A percentile compares a stretch with the other conserved stretches of the same genome.
These are phyloP conservation scores for Nephrotoma appendiculata DNA, from an alignment of 2,888 invertebrate genomes.

Conservation along the genomic window DNA sequence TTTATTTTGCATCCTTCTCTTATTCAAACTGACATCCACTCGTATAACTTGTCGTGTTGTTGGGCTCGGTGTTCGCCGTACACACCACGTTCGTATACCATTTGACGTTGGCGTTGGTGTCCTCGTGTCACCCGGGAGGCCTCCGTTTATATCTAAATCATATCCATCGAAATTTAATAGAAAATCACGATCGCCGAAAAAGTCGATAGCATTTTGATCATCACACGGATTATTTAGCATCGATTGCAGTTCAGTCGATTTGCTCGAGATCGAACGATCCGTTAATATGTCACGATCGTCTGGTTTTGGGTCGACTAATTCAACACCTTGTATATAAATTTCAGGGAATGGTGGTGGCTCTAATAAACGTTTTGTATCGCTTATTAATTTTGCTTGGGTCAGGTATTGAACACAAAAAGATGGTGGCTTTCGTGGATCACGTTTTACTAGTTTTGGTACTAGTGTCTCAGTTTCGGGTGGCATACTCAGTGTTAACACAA, in stretches of 20 bases:
- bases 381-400: neutral
- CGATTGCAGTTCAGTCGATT: neutral
- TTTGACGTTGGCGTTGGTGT: conserved; percentile 3
- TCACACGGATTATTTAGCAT: neutral
- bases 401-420: conserved; percentile 8
- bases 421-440: conserved; percentile 6
- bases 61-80: conserved; percentile 4
- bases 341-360: neutral
- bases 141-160: conserved; percentile 7
- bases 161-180: conserved; percentile 7
- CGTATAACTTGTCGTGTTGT: conserved; percentile 7
- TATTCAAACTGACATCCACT: conserved; percentile 5
- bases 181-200: neutral
- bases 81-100: neutral
- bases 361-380: neutral
- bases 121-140: conserved; percentile 5
- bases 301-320: neutral
- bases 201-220: neutral
- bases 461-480: conserved; percentile 7
- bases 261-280: neutral
- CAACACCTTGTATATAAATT: neutral
- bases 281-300: neutral
- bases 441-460: conserved; percentile 8
- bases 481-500: conserved; percentile 8
- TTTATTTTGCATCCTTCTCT: neutral